Conservation (phyloP, 1,140 invertebrate genomes). For the Lamellibrachia luymesi region DNA sequence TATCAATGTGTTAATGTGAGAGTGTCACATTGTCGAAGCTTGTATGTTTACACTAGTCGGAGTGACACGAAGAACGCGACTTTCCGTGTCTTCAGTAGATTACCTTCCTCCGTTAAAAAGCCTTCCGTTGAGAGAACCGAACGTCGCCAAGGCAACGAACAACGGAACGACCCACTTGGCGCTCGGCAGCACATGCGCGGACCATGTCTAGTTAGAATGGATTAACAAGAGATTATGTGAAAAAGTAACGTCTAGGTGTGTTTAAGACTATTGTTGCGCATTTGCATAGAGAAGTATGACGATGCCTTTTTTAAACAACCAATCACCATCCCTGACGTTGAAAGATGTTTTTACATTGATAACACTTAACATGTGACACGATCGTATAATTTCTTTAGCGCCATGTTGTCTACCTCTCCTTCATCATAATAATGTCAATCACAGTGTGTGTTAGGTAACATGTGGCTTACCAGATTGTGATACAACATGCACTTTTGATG, state of each 20-base stretch:
- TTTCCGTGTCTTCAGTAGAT: not conserved
- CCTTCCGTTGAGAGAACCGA: conserved; percentile 49
- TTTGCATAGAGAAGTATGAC: not conserved
- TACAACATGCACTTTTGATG: no score
- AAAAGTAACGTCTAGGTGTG: not conserved
- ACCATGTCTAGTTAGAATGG: not conserved
- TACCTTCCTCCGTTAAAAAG: conserved; percentile 74
- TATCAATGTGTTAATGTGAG: not conserved
- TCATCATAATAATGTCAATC: no score
- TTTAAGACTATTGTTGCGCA: not conserved
- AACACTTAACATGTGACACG: no score
- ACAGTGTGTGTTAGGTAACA: no score
- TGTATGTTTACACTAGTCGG: not conserved
- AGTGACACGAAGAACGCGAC: no score
- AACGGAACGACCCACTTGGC: conserved; percentile 42
- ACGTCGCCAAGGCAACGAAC: conserved; percentile 49
- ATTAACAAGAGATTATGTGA: not conserved
- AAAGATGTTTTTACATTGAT: no score
- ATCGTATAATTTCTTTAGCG: no score
- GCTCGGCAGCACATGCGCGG: not conserved
- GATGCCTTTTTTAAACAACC: no score
- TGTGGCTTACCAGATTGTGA: no score
- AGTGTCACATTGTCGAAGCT: not conserved
- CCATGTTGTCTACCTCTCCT: no score
- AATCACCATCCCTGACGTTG: no score